Conservation (phyloP, 1,140 invertebrate species). For the Conus ventricosus region DNA sequence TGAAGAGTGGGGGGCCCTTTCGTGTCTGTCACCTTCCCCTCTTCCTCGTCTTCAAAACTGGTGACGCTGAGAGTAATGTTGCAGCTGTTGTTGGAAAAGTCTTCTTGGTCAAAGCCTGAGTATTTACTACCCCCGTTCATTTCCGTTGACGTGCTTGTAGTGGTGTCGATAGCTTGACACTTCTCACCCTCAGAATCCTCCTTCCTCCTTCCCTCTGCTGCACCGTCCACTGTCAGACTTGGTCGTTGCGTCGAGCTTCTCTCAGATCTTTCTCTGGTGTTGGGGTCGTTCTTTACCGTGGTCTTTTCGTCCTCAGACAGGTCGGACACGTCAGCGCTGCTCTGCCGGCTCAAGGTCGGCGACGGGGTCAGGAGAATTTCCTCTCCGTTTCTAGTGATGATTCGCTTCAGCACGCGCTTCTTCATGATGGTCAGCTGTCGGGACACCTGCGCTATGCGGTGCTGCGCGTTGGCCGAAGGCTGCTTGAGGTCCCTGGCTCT, state of each 20-base stretch:
- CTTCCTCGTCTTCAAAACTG: slow-evolving; percentile 34
- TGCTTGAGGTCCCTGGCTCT: background rate
- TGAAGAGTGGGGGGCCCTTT: background rate
- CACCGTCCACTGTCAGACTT: too few relatives aligned
- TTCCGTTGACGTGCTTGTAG: too few relatives aligned
- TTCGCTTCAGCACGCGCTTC: slow-evolving; percentile 60
- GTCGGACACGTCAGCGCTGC: slow-evolving; percentile 57
- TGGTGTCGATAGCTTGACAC: background rate
- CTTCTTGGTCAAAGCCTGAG: background rate
- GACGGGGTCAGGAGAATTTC: slow-evolving; percentile 62
- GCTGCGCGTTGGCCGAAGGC: background rate
- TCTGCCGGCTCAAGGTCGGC: slow-evolving; percentile 56
- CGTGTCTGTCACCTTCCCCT: background rate
- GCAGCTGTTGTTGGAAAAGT: slow-evolving; percentile 26
- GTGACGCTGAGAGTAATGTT: slow-evolving; percentile 33
- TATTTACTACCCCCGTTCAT: background rate
- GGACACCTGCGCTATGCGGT: slow-evolving; percentile 29
- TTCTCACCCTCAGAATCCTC: background rate
- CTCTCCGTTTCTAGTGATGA: slow-evolving; percentile 63
- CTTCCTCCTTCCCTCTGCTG: too few relatives aligned
- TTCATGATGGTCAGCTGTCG: slow-evolving; percentile 63
- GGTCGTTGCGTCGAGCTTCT: too few relatives aligned
- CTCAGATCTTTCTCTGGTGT: too few relatives aligned
- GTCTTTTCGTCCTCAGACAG: slow-evolving; percentile 50
- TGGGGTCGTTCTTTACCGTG: background rate